These are phyloP conservation scores for Ptyas mucosa DNA, from an alignment of 2,113 vertebrate species.

Conservation along the genomic window DNA sequence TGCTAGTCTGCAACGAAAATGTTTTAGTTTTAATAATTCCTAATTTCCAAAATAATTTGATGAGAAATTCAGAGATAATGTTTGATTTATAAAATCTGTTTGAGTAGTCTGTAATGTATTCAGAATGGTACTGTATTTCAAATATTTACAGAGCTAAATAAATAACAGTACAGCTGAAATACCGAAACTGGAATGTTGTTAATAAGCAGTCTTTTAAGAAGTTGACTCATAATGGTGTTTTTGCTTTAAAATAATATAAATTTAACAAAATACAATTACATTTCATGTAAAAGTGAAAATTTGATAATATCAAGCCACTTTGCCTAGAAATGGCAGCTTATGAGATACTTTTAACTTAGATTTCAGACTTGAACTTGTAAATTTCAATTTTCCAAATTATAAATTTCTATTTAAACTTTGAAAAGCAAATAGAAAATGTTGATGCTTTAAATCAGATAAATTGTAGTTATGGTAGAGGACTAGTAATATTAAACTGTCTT, in stretches of 20 bases:
- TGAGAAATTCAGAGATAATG: constrained; percentile 51
- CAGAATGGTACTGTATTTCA: constrained; percentile 46
- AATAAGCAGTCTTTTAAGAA: constrained; percentile 52
- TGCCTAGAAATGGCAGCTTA: constrained; percentile 76
- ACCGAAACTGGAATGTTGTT: not conserved
- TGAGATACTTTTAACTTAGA: constrained; percentile 79
- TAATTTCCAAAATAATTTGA: constrained; percentile 51
- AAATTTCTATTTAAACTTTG: constrained; percentile 64
- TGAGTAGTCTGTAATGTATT: constrained; percentile 34
- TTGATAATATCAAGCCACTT: constrained; percentile 66
- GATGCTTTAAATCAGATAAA: constrained; percentile 63
- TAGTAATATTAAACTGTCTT: constrained; percentile 27
- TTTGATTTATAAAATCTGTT: constrained; percentile 41
- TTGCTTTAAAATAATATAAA: constrained; percentile 69
- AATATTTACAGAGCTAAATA: constrained; percentile 33
- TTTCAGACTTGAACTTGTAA: constrained; percentile 77
- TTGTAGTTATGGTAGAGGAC: constrained; percentile 57
- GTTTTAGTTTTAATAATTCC: constrained; percentile 27
- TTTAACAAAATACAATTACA: constrained; percentile 68
- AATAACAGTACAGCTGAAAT: not conserved
- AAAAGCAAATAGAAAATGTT: constrained; percentile 67
- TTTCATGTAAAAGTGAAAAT: constrained; percentile 72
- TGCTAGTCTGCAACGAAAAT: constrained; percentile 25
- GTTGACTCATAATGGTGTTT: constrained; percentile 64
- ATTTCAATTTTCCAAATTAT: constrained; percentile 62